Conservation (phyloP, 2,797 vertebrate genomes). For the Lepus townsendii region DNA sequence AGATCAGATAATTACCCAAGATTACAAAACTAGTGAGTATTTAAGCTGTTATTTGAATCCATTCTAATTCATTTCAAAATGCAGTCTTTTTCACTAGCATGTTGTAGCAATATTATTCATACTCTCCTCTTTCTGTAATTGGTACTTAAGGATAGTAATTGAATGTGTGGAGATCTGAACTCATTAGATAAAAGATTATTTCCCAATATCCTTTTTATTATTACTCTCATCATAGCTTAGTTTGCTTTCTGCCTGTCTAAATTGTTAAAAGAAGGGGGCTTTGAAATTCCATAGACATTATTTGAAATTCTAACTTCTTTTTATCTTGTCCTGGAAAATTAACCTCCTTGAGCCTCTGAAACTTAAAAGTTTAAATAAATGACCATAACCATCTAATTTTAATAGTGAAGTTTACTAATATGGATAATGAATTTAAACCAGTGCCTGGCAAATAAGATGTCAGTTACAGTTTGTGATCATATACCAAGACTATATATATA, state of each 20-base stretch:
- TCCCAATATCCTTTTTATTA: not conserved
- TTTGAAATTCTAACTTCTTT: not conserved
- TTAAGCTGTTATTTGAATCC: not conserved
- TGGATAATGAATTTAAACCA: not conserved
- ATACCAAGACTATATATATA: not conserved
- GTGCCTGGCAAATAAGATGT: not conserved
- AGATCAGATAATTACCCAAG: not conserved
- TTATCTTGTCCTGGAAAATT: not conserved
- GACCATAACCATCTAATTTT: not conserved
- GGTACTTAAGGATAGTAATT: not conserved
- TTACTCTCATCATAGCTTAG: not conserved
- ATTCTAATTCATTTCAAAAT: not conserved
- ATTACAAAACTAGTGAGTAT: not conserved
- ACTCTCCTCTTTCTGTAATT: not conserved
- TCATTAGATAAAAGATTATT: not conserved
- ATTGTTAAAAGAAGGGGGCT: not conserved
- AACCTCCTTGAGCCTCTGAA: not conserved
- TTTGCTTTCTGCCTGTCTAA: slow-evolving; percentile 10
- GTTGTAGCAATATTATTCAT: not conserved
- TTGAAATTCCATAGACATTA: not conserved
- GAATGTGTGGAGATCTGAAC: not conserved
- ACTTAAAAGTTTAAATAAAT: not conserved
- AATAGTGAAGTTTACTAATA: not conserved
- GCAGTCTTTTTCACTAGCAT: not conserved
- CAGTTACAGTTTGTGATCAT: not conserved